Conservation (phyloP, 1,140 invertebrate species). For the Leguminivora glycinivorella region DNA sequence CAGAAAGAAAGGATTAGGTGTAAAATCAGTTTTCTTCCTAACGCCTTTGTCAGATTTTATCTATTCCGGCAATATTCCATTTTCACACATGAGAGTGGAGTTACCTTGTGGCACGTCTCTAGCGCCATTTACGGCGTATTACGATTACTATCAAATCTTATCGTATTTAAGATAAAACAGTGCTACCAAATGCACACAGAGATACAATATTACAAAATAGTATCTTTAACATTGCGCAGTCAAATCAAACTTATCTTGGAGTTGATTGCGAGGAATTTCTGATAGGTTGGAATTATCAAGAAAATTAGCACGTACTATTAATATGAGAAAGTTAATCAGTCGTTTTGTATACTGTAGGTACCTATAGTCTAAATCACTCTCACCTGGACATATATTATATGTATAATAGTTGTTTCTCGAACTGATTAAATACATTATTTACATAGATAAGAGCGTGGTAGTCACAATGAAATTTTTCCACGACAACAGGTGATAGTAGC, state of each 20-base stretch:
- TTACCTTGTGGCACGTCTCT: not conserved
- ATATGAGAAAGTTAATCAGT: not conserved
- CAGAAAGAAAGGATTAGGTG: not conserved
- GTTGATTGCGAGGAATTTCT: not conserved
- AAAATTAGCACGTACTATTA: not conserved
- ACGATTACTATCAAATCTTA: conserved; percentile 24
- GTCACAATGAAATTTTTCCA: not conserved
- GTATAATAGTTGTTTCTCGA: no score
- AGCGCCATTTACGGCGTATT: conserved; percentile 1
- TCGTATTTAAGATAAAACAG: conserved; percentile 3
- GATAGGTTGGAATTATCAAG: not conserved
- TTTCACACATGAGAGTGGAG: not conserved
- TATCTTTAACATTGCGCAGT: conserved; percentile 4
- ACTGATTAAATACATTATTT: not conserved
- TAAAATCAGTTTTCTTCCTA: not conserved
- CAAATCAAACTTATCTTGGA: not conserved
- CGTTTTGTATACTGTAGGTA: not conserved
- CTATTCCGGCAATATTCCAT: not conserved
- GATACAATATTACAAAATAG: no score
- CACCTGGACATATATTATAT: not conserved
- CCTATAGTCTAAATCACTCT: not conserved
- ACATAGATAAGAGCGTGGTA: not conserved
- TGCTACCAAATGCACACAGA: not conserved
- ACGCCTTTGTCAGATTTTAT: conserved; percentile 1
- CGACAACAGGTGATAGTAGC: not conserved